These are phyloP conservation scores for Pelvicachromis taeniatus DNA, from an alignment of 2,113 vertebrate genomes.

Conservation along the genomic window DNA sequence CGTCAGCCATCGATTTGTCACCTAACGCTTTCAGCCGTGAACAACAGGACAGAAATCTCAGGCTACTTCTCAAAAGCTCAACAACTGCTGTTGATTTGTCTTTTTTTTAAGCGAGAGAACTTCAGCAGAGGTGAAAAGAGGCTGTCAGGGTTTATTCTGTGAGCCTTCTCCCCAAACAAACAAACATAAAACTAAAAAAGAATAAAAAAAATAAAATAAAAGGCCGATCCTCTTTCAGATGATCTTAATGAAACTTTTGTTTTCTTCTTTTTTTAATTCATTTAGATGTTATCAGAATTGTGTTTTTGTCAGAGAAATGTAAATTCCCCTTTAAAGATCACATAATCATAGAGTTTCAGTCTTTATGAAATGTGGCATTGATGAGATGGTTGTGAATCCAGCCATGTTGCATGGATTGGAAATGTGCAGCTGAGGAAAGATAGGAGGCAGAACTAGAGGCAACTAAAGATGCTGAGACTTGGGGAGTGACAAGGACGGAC, in stretches of 20 bases:
- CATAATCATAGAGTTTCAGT: neutral
- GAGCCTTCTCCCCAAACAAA: neutral
- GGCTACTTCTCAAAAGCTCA: neutral
- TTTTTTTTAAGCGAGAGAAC: neutral
- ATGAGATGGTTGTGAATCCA: neutral
- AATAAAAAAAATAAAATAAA: neutral
- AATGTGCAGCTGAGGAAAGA: neutral
- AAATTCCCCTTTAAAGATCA: neutral
- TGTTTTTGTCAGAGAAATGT: neutral
- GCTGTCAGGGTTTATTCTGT: rapidly evolving
- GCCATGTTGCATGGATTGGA: neutral
- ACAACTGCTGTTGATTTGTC: neutral
- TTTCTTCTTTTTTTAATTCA: neutral
- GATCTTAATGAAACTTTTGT: neutral
- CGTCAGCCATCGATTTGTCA: neutral
- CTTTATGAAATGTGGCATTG: neutral
- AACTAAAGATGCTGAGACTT: neutral
- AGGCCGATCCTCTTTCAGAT: neutral
- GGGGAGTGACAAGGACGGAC: neutral
- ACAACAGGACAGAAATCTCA: neutral
- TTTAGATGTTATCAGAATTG: neutral
- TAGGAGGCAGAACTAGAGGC: neutral
- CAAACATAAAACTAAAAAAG: neutral
- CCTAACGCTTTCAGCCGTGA: neutral
- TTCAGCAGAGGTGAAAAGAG: neutral